Base-by-base conservation (phyloP, 2,797 vertebrate species). In the Huso huso region DNA sequence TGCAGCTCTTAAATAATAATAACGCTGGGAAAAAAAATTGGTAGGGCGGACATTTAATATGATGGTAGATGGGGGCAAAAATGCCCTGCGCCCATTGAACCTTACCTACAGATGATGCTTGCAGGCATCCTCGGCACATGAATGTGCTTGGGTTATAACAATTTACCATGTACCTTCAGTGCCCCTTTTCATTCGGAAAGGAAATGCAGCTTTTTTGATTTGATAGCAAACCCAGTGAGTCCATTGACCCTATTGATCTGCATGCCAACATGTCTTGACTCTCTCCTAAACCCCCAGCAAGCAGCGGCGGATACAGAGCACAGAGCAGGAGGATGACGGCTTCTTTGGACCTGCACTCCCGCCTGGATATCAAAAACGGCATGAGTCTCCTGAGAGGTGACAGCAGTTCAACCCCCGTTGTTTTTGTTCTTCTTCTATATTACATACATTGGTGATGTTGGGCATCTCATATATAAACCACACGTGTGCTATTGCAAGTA, bases 331-430 rank as follows among this genome's bases (percentile, higher is more conserved):
- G 0, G 74, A 79, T 4, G 89, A 84, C 73, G 92, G 89, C 5
- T 98, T 95, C 83, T 99, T 98, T 87, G 97, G 97, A 66, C 96
- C 97, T 70, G 94, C 92, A 66, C 90, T 98, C 79, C 97, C 96
- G 71, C 96, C 97, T 65, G 96, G 95, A 64, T 98, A 95, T 86
- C 90, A 89, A 78, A 95, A 93, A 71, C 85, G 89, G 71, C 87
- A 91, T 61, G 87, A 88, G 73, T 97, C 97, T 74, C 95, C 95
- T 75, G 94, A 93, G 65, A 90, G 88, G 96, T 98, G 76, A 86
- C 11, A 23, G 13, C 11, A 60, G 37, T 8, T 58, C 49, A 37
- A 37, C 23, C 23, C 23, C 23, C 2, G 23, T 37, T 37, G 23
- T 37, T 37, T 37, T 37, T 37, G 1, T 37, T 37, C 23, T 37